Percentiles rank a stretch among this genome's conserved stretches.
phyloP scores from a whole-genome alignment of 2,113 vertebrate genomes.

The Macrotus californicus region DNA sequence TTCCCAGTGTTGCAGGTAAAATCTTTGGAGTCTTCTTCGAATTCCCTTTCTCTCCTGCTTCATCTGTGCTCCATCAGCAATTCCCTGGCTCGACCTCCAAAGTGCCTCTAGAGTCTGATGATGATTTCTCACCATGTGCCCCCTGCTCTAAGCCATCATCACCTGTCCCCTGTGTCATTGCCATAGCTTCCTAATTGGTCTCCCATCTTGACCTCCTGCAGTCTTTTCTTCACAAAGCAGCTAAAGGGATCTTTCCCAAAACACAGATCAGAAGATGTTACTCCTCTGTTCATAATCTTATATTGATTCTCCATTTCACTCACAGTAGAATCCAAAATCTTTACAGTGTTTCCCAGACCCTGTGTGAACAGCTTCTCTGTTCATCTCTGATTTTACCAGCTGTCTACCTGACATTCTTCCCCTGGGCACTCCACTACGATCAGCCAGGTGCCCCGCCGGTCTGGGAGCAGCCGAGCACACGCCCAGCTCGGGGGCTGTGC shows the following conservation, averaged over 20 bases:
- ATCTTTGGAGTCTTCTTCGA: background rate
- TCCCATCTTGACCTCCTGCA: background rate
- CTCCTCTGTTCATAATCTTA: background rate
- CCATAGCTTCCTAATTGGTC: background rate
- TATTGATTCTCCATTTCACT: background rate
- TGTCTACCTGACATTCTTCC: background rate
- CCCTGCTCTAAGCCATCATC: background rate
- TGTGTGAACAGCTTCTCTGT: background rate
- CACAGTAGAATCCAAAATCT: background rate
- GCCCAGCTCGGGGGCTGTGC: background rate
- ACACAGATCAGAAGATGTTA: background rate
- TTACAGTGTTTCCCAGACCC: background rate
- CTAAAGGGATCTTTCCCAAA: background rate
- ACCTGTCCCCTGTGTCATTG: background rate
- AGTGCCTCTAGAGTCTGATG: background rate
- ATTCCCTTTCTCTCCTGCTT: background rate
- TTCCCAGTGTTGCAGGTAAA: slow-evolving; percentile 2
- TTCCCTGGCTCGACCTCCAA: background rate
- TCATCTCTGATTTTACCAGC: background rate
- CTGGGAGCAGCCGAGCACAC: background rate
- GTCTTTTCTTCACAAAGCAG: background rate
- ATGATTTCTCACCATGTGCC: background rate
- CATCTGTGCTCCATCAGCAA: background rate
- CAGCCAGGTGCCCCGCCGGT: background rate
- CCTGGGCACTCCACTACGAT: background rate